Evolutionary conservation across 2,888 invertebrate genomes (phyloP).

Genomic region (Teleiodes luculella): DNA sequence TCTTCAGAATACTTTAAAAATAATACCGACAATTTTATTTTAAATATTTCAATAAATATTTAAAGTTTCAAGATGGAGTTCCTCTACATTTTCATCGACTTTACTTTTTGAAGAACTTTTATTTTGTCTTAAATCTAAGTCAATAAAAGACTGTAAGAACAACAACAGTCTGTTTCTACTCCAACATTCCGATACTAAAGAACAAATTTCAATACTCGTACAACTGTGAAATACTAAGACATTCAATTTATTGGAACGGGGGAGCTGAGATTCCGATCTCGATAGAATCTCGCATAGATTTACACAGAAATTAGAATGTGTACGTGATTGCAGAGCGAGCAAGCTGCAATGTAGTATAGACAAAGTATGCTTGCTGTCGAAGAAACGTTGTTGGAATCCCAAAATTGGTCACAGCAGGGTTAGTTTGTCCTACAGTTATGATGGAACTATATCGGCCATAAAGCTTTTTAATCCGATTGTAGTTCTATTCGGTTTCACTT

Average conservation of each 20-base stretch:
- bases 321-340: constrained; percentile 34
- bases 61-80: too few species aligned
- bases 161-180: constrained; percentile 2
- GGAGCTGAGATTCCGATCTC: constrained; percentile 23
- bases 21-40: too few species aligned
- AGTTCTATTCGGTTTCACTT: too few species aligned
- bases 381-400: not conserved
- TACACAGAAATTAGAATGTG: constrained; percentile 54
- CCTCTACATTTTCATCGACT: too few species aligned
- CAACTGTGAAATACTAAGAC: constrained; percentile 23
- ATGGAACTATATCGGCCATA: too few species aligned
- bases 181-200: constrained; percentile 4
- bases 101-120: too few species aligned
- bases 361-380: not conserved
- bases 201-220: constrained; percentile 8
- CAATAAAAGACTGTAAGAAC: constrained; percentile 1
- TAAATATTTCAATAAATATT: too few species aligned
- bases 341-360: not conserved
- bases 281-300: constrained; percentile 38
- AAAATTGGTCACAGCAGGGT: too few species aligned
- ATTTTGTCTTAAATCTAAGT: not conserved
- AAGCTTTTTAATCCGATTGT: too few species aligned
- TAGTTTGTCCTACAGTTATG: too few species aligned
- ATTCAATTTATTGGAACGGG: constrained; percentile 31
- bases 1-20: too few species aligned